These are phyloP conservation scores for Capromys pilorides DNA, from an alignment of 2,797 vertebrate species.

Conservation along the genomic window DNA sequence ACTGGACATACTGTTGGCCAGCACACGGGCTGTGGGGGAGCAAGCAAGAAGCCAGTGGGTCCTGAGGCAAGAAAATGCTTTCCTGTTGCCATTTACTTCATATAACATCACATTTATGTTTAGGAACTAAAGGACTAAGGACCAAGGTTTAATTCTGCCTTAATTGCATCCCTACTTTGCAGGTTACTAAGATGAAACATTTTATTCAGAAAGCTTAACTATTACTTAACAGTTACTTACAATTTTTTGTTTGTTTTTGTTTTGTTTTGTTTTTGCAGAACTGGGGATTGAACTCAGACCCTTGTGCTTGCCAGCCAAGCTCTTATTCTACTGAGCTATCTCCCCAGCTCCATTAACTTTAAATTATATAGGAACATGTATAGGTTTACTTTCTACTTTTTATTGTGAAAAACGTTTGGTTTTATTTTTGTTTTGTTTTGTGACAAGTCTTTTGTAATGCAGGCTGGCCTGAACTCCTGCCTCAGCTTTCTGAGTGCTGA, in stretches of 20 bases:
- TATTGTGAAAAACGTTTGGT: constrained; percentile 1
- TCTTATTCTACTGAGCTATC: too few species aligned
- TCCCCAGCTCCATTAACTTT: not conserved
- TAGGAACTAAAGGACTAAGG: not conserved
- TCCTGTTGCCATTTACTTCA: not conserved
- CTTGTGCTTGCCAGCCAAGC: too few species aligned
- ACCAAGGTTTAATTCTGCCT: not conserved
- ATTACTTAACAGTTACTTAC: not conserved
- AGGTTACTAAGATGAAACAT: not conserved
- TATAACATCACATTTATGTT: not conserved
- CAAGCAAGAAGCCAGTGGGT: not conserved
- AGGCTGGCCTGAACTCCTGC: not conserved
- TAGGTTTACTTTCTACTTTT: not conserved
- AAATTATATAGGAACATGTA: not conserved
- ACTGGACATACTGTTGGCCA: too few species aligned
- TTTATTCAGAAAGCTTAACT: constrained; percentile 19
- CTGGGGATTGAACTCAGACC: too few species aligned
- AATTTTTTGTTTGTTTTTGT: not conserved
- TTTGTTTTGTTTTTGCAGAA: too few species aligned
- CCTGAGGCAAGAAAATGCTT: not conserved
- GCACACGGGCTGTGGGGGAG: not conserved
- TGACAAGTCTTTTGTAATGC: not conserved
- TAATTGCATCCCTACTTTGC: not conserved
- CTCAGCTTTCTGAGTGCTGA: not conserved
- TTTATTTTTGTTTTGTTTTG: not conserved